Evolutionary conservation across 92 coral and sea anemone species (phyloP).

Genomic region (Epizoanthus ramosus): DNA sequence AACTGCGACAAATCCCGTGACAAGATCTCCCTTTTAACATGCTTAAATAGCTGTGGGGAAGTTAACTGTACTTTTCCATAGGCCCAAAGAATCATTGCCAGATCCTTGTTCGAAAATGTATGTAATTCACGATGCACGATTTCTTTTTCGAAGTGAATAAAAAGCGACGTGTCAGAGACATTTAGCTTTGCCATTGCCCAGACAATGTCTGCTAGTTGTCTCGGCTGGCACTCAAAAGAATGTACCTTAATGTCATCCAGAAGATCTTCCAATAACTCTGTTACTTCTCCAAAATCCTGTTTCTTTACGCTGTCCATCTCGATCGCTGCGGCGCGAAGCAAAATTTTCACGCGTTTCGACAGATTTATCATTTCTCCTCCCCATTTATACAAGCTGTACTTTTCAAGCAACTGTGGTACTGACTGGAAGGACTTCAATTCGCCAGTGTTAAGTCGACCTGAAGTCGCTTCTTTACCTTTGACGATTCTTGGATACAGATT

Average conservation of each 20-base stretch:
- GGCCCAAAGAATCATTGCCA: conserved; percentile 81
- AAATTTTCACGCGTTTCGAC: conserved; percentile 29
- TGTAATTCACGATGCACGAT: conserved; percentile 44
- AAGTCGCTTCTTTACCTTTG: not conserved
- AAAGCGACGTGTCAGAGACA: conserved; percentile 34
- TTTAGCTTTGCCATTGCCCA: conserved; percentile 69
- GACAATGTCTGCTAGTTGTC: conserved; percentile 68
- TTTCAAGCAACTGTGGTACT: conserved; percentile 42
- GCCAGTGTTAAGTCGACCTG: not conserved
- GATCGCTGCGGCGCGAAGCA: conserved; percentile 36
- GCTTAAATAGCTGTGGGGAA: conserved; percentile 54
- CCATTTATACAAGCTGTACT: conserved; percentile 43
- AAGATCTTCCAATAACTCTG: conserved; percentile 35
- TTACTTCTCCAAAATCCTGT: not conserved
- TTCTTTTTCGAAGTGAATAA: conserved; percentile 65
- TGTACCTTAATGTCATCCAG: conserved; percentile 50
- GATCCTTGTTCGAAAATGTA: conserved; percentile 70
- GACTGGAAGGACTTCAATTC: conserved; percentile 7
- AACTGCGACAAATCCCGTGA: conserved; percentile 59
- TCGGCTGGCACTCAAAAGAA: conserved; percentile 44
- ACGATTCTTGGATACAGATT: not conserved
- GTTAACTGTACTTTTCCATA: conserved; percentile 66
- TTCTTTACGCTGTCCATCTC: conserved; percentile 24
- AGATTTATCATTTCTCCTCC: conserved; percentile 21
- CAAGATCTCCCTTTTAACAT: conserved; percentile 64